Evolutionary conservation across 2,888 invertebrate genomes (phyloP).

Genomic region (Tipula confusa): DNA sequence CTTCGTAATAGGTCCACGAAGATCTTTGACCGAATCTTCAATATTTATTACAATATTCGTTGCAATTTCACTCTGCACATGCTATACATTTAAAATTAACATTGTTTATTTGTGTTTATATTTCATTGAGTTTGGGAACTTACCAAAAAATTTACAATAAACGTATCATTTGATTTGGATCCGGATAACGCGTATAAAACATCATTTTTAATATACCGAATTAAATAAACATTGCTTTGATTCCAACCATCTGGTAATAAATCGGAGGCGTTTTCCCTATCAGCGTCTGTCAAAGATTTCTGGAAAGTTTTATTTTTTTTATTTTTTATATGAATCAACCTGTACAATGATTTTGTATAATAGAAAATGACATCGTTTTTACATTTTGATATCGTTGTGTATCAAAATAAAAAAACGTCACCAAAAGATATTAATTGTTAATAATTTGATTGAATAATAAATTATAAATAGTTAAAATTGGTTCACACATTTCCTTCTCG

Average conservation of each 20-base stretch:
- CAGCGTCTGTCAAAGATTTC: background rate
- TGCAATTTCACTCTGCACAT: background rate
- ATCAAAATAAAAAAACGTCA: background rate
- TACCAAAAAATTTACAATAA: slow-evolving; percentile 21
- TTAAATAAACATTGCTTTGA: background rate
- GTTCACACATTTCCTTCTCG: too few relatives aligned
- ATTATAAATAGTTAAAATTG: too few relatives aligned
- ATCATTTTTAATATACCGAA: background rate
- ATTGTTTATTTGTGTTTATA: background rate
- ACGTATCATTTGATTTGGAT: background rate
- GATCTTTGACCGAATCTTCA: background rate
- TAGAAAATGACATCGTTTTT: background rate
- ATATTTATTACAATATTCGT: slow-evolving; percentile 8
- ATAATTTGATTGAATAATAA: too few relatives aligned
- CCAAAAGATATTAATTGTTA: too few relatives aligned
- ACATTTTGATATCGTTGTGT: background rate
- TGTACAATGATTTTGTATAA: background rate
- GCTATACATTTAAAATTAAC: background rate
- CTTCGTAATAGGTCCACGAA: background rate
- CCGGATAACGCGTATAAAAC: background rate
- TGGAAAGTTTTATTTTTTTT: background rate
- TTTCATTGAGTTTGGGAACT: background rate
- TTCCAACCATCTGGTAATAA: slow-evolving; percentile 28
- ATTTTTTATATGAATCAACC: too few relatives aligned
- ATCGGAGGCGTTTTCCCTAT: background rate